Evolutionary conservation across 2,113 vertebrate genomes (phyloP), one percentile per base, ranked within the genome.

Genomic region (Erinaceus europaeus): DNA sequence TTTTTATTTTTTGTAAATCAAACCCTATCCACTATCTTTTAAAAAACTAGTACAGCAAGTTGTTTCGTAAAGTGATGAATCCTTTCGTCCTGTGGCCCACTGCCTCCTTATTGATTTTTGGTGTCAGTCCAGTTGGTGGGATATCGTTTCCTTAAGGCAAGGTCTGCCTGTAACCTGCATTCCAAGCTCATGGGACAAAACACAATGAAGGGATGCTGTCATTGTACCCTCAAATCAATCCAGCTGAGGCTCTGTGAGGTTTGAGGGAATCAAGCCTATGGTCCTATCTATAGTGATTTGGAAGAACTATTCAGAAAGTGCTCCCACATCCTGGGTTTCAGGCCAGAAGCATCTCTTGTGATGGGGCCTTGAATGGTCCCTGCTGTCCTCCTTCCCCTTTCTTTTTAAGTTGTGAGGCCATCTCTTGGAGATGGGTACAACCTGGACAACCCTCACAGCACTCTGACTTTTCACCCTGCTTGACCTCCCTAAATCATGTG

Each of bases 1-100:
- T n/a, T n/a, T n/a, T n/a, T n/a, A n/a, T n/a, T n/a, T 90, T 94
- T 88, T 94, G 86, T 92, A 92, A 91, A 91, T 93, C 80, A 61
- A 61, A 75, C 75, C 38, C 46, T 81, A n/a, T 62, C 61, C 50
- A 89, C 86, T 50, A 78, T 86, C 83, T 92, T 92, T 91, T 81
- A 77, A 92, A 91, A 86, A 88, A 74, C 73, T 75, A 53, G 34
- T 68, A 57, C 42, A 1, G 2, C 38, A 64, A 88, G 84, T 84
- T 52, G 46, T 89, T 94, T 93, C 92, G 90, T 94, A 93, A 93
- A 79, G 71, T 92, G 78, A 86, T 93, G 74, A 90, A 87, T 85
- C 72, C 57, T 93, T 94, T 89, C 89, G 91, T 94, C 72, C 72
- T 76, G 75, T 85, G 74, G 52, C 84, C 40, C 42, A 42, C 75